Conservation (phyloP, 2,113 vertebrate species). For the Prietella phreatophila region DNA sequence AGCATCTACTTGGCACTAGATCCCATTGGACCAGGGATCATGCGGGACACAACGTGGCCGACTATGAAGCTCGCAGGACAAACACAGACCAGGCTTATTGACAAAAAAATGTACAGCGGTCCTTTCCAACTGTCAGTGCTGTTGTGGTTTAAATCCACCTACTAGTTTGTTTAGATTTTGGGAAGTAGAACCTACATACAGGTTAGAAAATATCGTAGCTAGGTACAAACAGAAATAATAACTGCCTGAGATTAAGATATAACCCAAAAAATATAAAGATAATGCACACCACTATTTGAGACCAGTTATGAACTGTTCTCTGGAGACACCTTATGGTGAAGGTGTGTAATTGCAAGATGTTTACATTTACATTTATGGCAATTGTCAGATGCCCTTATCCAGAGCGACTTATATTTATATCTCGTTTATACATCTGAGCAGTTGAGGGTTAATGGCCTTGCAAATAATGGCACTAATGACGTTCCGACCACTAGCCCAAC, state of each 20-base stretch:
- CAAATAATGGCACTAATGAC: too few relatives aligned
- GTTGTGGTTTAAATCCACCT: neutral
- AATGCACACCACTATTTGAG: neutral
- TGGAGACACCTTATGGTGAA: constrained; percentile 9
- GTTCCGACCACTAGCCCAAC: too few relatives aligned
- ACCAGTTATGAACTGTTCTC: too few relatives aligned
- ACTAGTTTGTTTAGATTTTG: neutral
- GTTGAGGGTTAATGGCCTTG: too few relatives aligned
- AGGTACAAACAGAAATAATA: neutral
- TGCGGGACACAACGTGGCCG: neutral
- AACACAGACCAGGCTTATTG: neutral
- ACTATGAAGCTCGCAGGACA: neutral
- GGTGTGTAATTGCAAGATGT: neutral
- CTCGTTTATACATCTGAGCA: too few relatives aligned
- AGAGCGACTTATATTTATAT: too few relatives aligned
- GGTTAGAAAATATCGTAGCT: neutral
- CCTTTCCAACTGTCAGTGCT: neutral
- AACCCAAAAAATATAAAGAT: neutral
- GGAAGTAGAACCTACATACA: neutral
- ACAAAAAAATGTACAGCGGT: neutral
- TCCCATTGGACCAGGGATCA: neutral
- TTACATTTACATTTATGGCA: too few relatives aligned
- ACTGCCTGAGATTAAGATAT: neutral
- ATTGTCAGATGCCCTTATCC: too few relatives aligned
- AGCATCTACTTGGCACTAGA: neutral